Conservation (phyloP, 2,113 vertebrate genomes). For the Psephotus haematonotus region DNA sequence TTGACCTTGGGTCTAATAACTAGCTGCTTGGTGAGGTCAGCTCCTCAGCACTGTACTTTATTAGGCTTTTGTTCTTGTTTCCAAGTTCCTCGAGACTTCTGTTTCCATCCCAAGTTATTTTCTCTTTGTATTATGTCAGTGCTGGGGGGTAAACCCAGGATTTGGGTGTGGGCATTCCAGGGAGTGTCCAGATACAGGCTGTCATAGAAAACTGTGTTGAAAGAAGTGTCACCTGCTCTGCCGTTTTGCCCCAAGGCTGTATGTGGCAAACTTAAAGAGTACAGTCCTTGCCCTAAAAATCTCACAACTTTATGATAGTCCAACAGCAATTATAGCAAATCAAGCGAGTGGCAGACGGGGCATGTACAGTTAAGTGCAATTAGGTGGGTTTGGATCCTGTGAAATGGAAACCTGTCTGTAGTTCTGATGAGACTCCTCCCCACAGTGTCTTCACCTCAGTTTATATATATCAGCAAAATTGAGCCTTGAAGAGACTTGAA, state of each 20-base stretch:
- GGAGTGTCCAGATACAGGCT: background rate
- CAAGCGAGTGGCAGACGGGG: background rate
- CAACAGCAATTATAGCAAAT: background rate
- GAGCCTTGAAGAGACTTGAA: background rate
- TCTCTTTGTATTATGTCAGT: background rate
- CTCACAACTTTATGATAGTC: background rate
- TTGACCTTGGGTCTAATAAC: background rate
- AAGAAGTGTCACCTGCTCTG: background rate
- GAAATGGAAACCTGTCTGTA: background rate
- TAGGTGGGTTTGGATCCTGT: background rate
- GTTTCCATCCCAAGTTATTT: background rate
- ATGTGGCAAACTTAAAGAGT: background rate
- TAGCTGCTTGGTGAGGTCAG: background rate
- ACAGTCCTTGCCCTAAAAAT: background rate
- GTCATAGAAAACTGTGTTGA: background rate
- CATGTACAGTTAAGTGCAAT: fast-evolving
- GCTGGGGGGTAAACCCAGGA: background rate
- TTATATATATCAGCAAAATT: background rate
- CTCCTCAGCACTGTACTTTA: background rate
- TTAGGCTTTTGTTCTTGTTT: background rate
- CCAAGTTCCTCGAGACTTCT: background rate
- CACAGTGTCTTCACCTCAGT: background rate
- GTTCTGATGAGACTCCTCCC: background rate
- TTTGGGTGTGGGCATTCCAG: background rate
- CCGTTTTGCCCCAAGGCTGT: background rate